Conservation (phyloP, 53 echinoderm and acorn worm genomes). For the Arbacia lixula region DNA sequence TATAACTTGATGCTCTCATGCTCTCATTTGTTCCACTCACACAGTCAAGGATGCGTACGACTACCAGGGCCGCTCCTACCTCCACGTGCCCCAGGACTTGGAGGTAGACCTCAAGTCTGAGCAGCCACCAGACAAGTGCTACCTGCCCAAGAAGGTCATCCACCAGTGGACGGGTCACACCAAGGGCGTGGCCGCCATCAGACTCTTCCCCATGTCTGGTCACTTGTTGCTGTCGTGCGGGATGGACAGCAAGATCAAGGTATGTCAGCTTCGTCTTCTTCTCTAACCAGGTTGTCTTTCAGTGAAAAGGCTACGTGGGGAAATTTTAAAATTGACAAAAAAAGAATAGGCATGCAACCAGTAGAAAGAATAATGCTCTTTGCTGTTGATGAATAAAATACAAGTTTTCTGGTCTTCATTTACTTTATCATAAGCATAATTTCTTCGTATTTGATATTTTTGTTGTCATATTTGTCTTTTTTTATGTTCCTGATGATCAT, state of each 20-base stretch:
- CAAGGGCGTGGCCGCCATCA: conserved; percentile 95
- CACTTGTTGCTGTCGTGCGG: conserved; percentile 94
- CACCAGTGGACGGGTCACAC: conserved; percentile 99
- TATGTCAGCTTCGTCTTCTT: too few species aligned
- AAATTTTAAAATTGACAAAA: too few species aligned
- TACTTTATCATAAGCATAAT: too few species aligned
- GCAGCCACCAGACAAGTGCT: conserved; percentile 95
- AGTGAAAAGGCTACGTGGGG: too few species aligned
- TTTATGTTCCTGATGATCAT: too few species aligned
- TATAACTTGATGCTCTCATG: not conserved
- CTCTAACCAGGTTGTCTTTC: too few species aligned
- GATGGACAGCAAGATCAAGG: conserved; percentile 99
- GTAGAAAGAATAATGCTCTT: too few species aligned
- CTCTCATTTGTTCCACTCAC: not conserved
- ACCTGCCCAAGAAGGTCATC: conserved; percentile 93
- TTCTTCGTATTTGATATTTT: too few species aligned
- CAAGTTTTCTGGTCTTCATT: too few species aligned
- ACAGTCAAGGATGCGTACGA: conserved; percentile 97
- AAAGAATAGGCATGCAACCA: too few species aligned
- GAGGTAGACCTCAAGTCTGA: conserved; percentile 81
- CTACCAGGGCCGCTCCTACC: conserved; percentile 92
- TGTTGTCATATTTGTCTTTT: too few species aligned
- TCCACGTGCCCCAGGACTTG: conserved; percentile 94
- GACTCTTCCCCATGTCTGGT: conserved; percentile 88
- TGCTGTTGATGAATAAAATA: too few species aligned